phyloP scores from a whole-genome alignment of 2,113 vertebrate genomes.

The Mystacornis crossleyi region DNA sequence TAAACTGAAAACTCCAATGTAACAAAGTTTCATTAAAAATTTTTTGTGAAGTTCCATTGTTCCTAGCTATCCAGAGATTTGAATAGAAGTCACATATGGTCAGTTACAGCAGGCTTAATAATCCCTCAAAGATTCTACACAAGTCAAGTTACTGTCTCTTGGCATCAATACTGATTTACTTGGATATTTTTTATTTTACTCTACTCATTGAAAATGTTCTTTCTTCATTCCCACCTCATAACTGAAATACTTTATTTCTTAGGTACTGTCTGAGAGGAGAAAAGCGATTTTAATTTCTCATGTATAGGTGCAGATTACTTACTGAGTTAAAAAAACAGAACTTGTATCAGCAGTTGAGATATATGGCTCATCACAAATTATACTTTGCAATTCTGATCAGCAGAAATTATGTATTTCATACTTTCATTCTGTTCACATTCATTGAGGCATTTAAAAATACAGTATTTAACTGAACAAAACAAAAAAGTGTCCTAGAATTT shows the following conservation, averaged over 20 bases:
- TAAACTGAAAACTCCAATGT: conserved; percentile 51
- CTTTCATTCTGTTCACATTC: background rate
- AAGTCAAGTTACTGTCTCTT: background rate
- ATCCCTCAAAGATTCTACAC: background rate
- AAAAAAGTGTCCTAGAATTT: background rate
- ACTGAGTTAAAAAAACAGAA: background rate
- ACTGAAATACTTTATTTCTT: background rate
- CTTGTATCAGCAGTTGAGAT: background rate
- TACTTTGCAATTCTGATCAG: background rate
- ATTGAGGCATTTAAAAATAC: background rate
- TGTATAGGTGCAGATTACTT: background rate
- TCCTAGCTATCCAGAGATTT: conserved; percentile 3
- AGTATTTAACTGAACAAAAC: background rate
- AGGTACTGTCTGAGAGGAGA: background rate
- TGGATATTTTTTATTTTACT: background rate
- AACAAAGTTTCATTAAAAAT: conserved; percentile 38
- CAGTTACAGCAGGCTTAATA: background rate
- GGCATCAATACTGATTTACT: background rate
- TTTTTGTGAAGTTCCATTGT: conserved; percentile 14
- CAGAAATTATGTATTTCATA: background rate
- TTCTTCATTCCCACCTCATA: background rate
- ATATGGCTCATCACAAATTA: background rate
- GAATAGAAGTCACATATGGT: background rate
- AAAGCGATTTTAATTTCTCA: background rate
- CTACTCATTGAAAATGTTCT: background rate